Conservation (phyloP, 2,888 invertebrate genomes). For the Augochlorella aurata region DNA sequence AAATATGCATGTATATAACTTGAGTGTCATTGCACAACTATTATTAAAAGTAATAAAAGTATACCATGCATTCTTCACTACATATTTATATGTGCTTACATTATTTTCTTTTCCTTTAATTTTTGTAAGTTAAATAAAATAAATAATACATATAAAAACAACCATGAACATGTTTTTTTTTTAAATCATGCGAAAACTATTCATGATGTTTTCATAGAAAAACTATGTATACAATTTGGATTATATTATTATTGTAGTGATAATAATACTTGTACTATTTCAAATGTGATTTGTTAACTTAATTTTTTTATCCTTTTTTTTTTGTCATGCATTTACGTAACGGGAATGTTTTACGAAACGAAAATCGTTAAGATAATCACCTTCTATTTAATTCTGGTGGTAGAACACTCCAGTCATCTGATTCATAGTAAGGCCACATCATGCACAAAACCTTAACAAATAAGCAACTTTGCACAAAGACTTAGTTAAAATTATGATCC, state of each 20-base stretch:
- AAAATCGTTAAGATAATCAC: constrained; percentile 81
- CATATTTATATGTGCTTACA: neutral
- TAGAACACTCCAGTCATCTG: constrained; percentile 91
- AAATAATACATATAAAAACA: neutral
- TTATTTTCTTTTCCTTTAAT: constrained; percentile 8
- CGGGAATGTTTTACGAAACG: neutral
- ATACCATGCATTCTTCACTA: neutral
- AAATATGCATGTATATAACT: constrained; percentile 2
- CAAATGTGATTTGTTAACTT: neutral
- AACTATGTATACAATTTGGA: neutral
- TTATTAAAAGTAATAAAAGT: constrained; percentile 28
- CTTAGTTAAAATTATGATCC: constrained; percentile 53
- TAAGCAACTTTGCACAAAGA: constrained; percentile 34
- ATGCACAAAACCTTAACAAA: constrained; percentile 55
- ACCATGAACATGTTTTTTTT: no score
- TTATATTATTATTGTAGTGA: neutral
- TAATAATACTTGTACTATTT: neutral
- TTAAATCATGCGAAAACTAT: no score
- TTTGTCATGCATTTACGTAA: neutral
- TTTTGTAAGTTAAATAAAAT: neutral
- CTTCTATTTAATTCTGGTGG: constrained; percentile 93
- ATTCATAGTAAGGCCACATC: constrained; percentile 88
- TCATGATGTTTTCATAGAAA: neutral
- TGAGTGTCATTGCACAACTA: constrained; percentile 65
- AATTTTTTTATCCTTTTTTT: neutral